phyloP scores from a whole-genome alignment of 2,888 invertebrate species.

The Conistra vaccinii region DNA sequence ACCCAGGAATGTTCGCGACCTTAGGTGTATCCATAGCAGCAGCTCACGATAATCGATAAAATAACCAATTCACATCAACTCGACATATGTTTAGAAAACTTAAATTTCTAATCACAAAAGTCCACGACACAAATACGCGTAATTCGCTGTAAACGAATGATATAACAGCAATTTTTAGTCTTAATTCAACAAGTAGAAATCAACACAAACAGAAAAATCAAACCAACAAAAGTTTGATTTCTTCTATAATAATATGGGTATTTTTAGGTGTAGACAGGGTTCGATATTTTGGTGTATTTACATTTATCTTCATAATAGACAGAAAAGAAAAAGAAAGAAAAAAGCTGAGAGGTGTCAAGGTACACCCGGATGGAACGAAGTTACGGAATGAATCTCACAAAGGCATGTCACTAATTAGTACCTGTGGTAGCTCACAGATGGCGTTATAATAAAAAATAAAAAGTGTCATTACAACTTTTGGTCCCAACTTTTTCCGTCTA shows the following conservation, averaged over 20 bases:
- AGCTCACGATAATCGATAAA: constrained; percentile 80
- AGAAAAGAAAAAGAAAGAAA: too few species aligned
- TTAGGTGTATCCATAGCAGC: constrained; percentile 86
- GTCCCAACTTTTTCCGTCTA: too few species aligned
- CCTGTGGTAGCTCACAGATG: too few species aligned
- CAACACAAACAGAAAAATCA: constrained; percentile 54
- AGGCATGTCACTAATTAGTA: too few species aligned
- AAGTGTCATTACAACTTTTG: too few species aligned
- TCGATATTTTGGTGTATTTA: neutral
- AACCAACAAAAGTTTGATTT: constrained; percentile 60
- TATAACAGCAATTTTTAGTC: constrained; percentile 20
- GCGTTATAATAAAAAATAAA: too few species aligned
- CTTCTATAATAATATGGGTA: too few species aligned
- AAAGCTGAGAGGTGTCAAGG: too few species aligned
- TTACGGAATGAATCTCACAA: too few species aligned
- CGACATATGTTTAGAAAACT: constrained; percentile 65
- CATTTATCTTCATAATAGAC: too few species aligned
- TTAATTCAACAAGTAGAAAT: constrained; percentile 42
- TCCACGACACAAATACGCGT: constrained; percentile 32
- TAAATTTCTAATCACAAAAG: constrained; percentile 36
- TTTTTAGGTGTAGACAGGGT: neutral
- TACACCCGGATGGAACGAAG: too few species aligned
- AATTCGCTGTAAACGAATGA: constrained; percentile 15
- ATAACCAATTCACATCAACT: constrained; percentile 74
- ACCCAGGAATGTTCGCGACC: too few species aligned